These are phyloP conservation scores for Clamator glandarius DNA, from an alignment of 2,797 vertebrate genomes.

Conservation along the genomic window DNA sequence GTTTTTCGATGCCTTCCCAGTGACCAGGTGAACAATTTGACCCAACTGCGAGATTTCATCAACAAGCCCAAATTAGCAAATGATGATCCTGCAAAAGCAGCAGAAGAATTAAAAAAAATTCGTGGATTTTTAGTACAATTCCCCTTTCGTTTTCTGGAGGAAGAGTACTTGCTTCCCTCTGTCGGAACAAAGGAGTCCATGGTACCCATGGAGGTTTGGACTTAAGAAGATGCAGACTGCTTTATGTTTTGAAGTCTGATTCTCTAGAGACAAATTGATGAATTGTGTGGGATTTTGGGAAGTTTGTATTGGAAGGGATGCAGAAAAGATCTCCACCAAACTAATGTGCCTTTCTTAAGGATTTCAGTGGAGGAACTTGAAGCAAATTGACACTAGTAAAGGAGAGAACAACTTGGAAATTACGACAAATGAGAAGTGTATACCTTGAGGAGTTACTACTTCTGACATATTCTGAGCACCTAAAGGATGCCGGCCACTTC, in stretches of 20 bases:
- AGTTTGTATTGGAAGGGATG: neutral
- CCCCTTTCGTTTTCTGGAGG: conserved; percentile 90
- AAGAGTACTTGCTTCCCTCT: conserved; percentile 91
- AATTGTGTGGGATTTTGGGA: neutral
- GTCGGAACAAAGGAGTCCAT: conserved; percentile 96
- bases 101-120: conserved; percentile 92
- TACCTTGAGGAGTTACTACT: neutral
- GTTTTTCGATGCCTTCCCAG: conserved; percentile 95
- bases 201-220: conserved; percentile 97
- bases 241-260: neutral
- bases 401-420: neutral
- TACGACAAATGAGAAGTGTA: neutral
- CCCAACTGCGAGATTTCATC: conserved; percentile 87
- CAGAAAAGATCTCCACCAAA: neutral
- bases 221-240: conserved; percentile 72
- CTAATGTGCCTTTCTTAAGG: conserved; percentile 4
- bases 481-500: conserved; percentile 28
- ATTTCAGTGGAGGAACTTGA: conserved; percentile 37
- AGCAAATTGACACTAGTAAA: neutral
- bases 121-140: conserved; percentile 96
- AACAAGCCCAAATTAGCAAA: conserved; percentile 82
- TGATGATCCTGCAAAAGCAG: conserved; percentile 85
- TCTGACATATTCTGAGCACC: neutral
- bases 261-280: neutral
- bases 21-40: conserved; percentile 89